Percentiles rank a stretch among this genome's conserved stretches.
These are phyloP conservation scores for Rhyacophila brunnea DNA, from an alignment of 1,140 invertebrate genomes.

Conservation along the genomic window DNA sequence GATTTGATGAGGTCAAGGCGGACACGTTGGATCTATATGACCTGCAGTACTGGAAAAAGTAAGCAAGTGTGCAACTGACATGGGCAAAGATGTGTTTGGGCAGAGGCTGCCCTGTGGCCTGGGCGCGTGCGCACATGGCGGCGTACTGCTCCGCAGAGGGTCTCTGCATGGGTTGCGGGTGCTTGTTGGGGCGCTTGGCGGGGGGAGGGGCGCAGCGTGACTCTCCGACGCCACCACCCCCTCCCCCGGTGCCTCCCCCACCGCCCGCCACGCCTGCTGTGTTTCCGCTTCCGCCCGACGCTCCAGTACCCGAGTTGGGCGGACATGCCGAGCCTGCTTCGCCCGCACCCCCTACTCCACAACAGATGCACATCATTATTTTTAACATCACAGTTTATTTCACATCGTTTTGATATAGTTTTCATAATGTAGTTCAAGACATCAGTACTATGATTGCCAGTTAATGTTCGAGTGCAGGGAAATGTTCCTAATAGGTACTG, in stretches of 20 bases:
- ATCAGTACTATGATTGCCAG: too few species aligned
- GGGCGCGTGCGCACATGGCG: constrained; percentile 61
- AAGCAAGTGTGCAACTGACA: too few species aligned
- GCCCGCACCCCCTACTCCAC: constrained; percentile 5
- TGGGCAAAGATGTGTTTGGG: constrained; percentile 63
- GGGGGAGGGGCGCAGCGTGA: constrained; percentile 52
- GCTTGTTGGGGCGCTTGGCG: constrained; percentile 67
- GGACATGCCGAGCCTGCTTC: background rate
- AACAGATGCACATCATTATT: background rate
- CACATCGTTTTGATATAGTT: too few species aligned
- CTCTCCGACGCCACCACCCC: constrained; percentile 29
- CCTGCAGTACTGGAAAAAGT: too few species aligned
- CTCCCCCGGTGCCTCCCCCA: constrained; percentile 2
- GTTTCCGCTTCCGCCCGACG: background rate
- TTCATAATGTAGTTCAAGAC: too few species aligned
- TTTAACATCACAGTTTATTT: too few species aligned
- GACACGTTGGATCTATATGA: too few species aligned
- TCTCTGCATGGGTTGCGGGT: constrained; percentile 66
- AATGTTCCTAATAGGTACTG: too few species aligned
- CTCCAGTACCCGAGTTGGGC: background rate
- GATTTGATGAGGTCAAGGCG: too few species aligned
- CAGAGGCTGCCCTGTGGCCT: constrained; percentile 60
- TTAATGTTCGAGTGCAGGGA: too few species aligned
- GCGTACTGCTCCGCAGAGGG: constrained; percentile 65
- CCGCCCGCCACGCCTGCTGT: constrained; percentile 10